Evolutionary conservation across 2,113 vertebrate species (phyloP).

Genomic region (Mionectes macconnelli): DNA sequence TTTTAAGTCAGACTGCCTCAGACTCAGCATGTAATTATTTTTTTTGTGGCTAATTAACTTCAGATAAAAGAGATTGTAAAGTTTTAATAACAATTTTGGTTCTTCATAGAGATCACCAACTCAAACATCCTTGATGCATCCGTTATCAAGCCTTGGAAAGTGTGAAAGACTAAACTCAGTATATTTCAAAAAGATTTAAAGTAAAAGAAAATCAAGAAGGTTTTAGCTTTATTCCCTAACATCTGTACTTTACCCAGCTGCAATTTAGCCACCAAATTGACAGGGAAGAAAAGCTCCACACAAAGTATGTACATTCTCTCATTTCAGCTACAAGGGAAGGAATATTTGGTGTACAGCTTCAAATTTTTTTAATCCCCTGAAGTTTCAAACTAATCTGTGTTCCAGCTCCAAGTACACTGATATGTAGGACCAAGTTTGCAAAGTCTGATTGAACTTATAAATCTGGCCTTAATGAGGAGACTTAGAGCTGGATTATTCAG

Average conservation of each 20-base stretch:
- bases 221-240: not conserved
- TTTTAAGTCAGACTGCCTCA: not conserved
- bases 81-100: not conserved
- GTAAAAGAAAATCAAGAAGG: not conserved
- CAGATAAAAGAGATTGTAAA: not conserved
- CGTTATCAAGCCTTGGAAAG: not conserved
- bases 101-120: not conserved
- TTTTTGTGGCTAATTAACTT: not conserved
- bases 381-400: slow-evolving; percentile 1
- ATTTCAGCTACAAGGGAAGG: not conserved
- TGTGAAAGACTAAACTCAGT: not conserved
- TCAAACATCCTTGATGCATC: not conserved
- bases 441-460: slow-evolving; percentile 8
- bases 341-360: not conserved
- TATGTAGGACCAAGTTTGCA: not conserved
- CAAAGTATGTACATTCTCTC: not conserved
- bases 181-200: not conserved
- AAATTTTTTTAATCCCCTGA: not conserved
- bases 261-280: not conserved
- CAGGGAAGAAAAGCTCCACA: not conserved
- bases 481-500: slow-evolving; percentile 2
- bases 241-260: not conserved
- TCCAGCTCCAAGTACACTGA: not conserved
- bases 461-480: not conserved
- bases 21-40: not conserved